These are phyloP conservation scores for Pseudopleuronectes americanus DNA, from an alignment of 2,797 vertebrate genomes.

Conservation along the genomic window DNA sequence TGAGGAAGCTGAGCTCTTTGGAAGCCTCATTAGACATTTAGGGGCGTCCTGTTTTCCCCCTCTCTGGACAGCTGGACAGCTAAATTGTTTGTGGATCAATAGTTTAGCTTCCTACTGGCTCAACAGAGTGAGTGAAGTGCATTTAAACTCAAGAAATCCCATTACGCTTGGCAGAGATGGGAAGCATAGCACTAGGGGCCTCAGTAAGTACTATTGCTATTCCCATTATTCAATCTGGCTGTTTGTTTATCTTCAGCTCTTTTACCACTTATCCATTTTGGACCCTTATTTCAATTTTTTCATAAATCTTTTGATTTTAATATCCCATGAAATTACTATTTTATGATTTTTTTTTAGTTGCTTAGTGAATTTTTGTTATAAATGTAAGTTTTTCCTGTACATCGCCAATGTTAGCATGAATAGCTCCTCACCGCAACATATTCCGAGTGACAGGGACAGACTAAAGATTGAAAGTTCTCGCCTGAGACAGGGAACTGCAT, in stretches of 20 bases:
- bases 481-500: too few relatives aligned
- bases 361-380: not conserved
- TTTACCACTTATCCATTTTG: slow-evolving; percentile 33
- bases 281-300: slow-evolving; percentile 12
- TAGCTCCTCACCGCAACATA: not conserved
- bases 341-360: slow-evolving; percentile 1
- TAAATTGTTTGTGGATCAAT: slow-evolving; percentile 86
- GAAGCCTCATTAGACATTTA: slow-evolving; percentile 81
- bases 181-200: slow-evolving; percentile 66
- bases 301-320: slow-evolving; percentile 1
- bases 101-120: slow-evolving; percentile 77
- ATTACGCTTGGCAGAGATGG: slow-evolving; percentile 77
- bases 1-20: slow-evolving; percentile 60
- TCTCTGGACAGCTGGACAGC: slow-evolving; percentile 74
- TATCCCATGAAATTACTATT: slow-evolving; percentile 9
- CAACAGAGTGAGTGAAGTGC: slow-evolving; percentile 74
- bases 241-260: slow-evolving; percentile 65
- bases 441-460: too few relatives aligned
- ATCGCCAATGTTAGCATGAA: not conserved
- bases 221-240: slow-evolving; percentile 68
- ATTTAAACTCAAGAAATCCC: slow-evolving; percentile 81
- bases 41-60: slow-evolving; percentile 70
- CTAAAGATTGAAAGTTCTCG: too few relatives aligned
- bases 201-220: slow-evolving; percentile 51
- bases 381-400: not conserved